A percentile compares a stretch with the other conserved stretches of the same genome.
These are phyloP conservation scores for Hypothenemus hampei DNA, from an alignment of 1,140 invertebrate species.

Conservation along the genomic window DNA sequence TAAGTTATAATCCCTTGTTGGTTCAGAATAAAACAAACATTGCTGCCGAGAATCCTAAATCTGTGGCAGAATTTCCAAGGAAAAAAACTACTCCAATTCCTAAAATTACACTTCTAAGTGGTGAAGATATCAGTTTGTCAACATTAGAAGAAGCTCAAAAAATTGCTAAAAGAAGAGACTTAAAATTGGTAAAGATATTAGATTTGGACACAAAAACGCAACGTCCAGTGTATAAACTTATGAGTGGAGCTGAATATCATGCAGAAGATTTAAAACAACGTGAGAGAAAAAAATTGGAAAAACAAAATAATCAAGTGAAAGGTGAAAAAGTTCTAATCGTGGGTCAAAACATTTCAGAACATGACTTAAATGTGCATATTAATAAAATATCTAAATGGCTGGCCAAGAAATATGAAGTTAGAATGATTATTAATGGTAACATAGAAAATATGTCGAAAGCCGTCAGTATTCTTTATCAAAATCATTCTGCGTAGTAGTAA, in stretches of 20 bases:
- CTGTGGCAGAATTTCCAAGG: no score
- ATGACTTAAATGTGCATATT: constrained; percentile 57
- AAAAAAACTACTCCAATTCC: constrained; percentile 35
- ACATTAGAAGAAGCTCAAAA: constrained; percentile 55
- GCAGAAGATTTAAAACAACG: constrained; percentile 43
- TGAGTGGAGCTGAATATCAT: constrained; percentile 43
- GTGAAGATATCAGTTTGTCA: constrained; percentile 32
- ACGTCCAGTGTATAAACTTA: constrained; percentile 57
- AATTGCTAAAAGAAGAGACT: constrained; percentile 55
- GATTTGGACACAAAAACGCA: constrained; percentile 58
- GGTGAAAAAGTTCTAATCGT: constrained; percentile 57
- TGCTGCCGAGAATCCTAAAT: no score
- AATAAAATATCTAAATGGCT: constrained; percentile 61
- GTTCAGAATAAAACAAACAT: no score
- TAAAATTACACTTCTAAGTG: constrained; percentile 42
- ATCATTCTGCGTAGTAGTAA: constrained; percentile 3
- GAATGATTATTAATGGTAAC: constrained; percentile 53
- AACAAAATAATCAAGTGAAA: constrained; percentile 41
- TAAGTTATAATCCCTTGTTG: no score
- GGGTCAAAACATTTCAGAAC: constrained; percentile 55
- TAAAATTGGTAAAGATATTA: constrained; percentile 60
- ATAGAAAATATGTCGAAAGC: constrained; percentile 45
- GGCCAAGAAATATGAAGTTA: constrained; percentile 56
- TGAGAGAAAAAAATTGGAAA: constrained; percentile 35
- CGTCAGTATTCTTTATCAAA: constrained; percentile 42